Conservation (phyloP, 2,888 invertebrate genomes). For the Orthosia gracilis region DNA sequence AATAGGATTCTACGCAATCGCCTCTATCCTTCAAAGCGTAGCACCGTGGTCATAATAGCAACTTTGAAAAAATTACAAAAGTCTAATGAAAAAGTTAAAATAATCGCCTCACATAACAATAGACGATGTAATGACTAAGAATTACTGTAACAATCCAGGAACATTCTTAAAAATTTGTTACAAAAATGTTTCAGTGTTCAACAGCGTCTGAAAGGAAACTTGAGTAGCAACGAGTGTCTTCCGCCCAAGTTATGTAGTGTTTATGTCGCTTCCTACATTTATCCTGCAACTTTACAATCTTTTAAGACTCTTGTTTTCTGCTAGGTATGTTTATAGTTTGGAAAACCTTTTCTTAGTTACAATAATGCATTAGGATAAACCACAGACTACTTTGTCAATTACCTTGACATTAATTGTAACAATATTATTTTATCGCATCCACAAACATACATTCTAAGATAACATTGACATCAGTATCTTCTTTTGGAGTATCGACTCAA, state of each 20-base stretch:
- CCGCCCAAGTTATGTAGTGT: conserved; percentile 54
- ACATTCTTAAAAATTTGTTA: conserved; percentile 42
- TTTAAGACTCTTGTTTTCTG: conserved; percentile 38
- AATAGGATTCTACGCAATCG: neutral
- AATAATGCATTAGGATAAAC: neutral
- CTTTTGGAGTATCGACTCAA: too few relatives aligned
- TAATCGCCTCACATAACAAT: neutral
- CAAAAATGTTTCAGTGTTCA: conserved; percentile 47
- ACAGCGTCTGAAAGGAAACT: conserved; percentile 50
- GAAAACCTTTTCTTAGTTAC: conserved; percentile 2
- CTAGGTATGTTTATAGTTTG: conserved; percentile 3
- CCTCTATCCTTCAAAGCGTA: neutral
- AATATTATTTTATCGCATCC: too few relatives aligned
- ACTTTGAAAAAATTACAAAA: neutral
- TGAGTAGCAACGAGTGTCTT: conserved; percentile 54
- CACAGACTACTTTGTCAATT: neutral
- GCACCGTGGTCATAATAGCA: neutral
- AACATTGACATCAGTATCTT: too few relatives aligned
- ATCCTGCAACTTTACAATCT: conserved; percentile 54
- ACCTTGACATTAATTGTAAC: neutral
- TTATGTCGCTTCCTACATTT: conserved; percentile 54
- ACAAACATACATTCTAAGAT: too few relatives aligned
- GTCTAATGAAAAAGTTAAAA: neutral
- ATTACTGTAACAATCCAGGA: conserved; percentile 26
- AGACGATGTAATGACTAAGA: conserved; percentile 19